These are phyloP conservation scores for Busseola fusca DNA, from an alignment of 2,888 invertebrate species.

Conservation along the genomic window DNA sequence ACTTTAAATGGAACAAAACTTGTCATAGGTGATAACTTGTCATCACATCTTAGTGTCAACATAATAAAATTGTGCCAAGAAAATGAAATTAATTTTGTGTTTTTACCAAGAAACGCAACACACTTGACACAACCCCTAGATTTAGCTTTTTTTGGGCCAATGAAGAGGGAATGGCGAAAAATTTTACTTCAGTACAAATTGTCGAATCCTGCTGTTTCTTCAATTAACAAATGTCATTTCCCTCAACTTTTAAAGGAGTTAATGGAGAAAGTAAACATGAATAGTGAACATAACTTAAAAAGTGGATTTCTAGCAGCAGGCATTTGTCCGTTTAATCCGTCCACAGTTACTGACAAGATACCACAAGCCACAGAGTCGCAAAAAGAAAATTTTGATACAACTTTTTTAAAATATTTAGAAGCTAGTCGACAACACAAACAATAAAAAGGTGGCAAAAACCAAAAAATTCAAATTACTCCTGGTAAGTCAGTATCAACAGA, in stretches of 20 bases:
- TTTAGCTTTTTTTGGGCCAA: constrained; percentile 17
- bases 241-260: constrained; percentile 20
- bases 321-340: constrained; percentile 12
- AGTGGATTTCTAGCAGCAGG: constrained; percentile 19
- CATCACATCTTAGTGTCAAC: constrained; percentile 17
- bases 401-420: constrained; percentile 7
- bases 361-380: neutral
- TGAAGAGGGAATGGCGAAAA: constrained; percentile 23
- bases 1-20: constrained; percentile 19
- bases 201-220: constrained; percentile 1
- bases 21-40: constrained; percentile 20
- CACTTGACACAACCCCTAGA: constrained; percentile 17
- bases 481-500: constrained; percentile 10
- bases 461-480: constrained; percentile 17
- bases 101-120: constrained; percentile 21
- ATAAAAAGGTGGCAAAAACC: constrained; percentile 10
- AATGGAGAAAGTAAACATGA: neutral
- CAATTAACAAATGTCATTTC: constrained; percentile 23
- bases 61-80: too few relatives aligned
- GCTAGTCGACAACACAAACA: constrained; percentile 5
- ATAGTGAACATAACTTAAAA: neutral
- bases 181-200: constrained; percentile 12
- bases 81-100: too few relatives aligned
- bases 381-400: constrained; percentile 4
- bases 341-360: constrained; percentile 10